Base-by-base conservation (phyloP, 2,113 vertebrate genomes). In the Myotis davidii region DNA sequence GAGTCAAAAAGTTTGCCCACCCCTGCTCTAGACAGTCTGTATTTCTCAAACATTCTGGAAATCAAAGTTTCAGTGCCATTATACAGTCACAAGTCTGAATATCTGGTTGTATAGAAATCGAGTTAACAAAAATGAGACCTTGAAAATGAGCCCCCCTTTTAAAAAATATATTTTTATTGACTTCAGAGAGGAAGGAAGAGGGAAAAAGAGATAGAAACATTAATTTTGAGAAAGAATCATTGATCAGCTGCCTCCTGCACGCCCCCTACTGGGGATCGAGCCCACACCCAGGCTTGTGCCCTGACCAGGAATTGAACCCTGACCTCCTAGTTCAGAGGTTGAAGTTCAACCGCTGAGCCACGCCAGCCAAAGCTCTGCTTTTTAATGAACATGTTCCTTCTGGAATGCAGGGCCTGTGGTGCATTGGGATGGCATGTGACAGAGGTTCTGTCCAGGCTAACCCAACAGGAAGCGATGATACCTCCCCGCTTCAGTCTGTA, bases 21-120 rank as follows among this genome's bases (percentile, higher is more conserved):
- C n/a, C n/a, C n/a, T n/a, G n/a, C 37, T 69, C 17, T 37, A 82
- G 17, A 12, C 6, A 29, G 1, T 0, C 2, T 78, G 1, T 64
- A 69, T 48, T 82, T 93, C 83, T 91, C 48, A 78, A 27, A 64
- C 12, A 81, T 86, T 77, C 54, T 61, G 8, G 39, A 96, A 89
- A 69, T 48, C 32, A 70, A 86, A 48, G 9, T n/a, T 88, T 94
- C 78, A 70, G 8, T 14, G 82, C 29, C 52, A 9, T 56, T 76
- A 72, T 37, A 9, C 7, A 70, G 6, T 21, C 52, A 32, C 29
- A 72, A 59, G 20, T 50, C 27, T 32, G 27, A 87, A 37, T 29
- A 2, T 45, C 20, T 81, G 23, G 4, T n/a, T 50, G 6, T n/a
- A 45, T 2, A 82, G 5, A 2, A 67, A 25, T 77, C 16, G 72